A percentile compares a stretch with the other conserved stretches of the same genome.
phyloP scores from a whole-genome alignment of 2,888 invertebrate genomes.

The Synanthedon myopaeformis region DNA sequence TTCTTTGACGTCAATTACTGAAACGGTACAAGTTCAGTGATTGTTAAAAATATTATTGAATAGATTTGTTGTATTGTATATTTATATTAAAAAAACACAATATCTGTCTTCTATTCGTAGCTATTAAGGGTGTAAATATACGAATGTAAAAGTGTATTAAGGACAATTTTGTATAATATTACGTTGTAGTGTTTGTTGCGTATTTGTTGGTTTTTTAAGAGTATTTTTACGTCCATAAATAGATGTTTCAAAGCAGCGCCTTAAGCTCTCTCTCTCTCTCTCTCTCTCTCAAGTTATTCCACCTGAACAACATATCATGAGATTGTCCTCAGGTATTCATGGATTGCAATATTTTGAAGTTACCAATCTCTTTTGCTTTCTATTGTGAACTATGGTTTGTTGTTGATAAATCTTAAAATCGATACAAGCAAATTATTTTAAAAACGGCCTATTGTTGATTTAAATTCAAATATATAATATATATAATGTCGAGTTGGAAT shows the following conservation, averaged over 20 bases:
- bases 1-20: not conserved
- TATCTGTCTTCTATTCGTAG: slow-evolving; percentile 30
- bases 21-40: not conserved
- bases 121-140: slow-evolving; percentile 54
- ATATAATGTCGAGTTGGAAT: not conserved
- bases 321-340: too few relatives aligned
- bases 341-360: too few relatives aligned
- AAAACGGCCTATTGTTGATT: not conserved
- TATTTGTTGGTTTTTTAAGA: not conserved
- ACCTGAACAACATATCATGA: too few relatives aligned
- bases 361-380: too few relatives aligned
- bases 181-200: slow-evolving; percentile 42
- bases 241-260: too few relatives aligned
- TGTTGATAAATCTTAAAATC: too few relatives aligned
- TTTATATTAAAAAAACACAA: not conserved
- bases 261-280: too few relatives aligned
- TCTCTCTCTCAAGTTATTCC: too few relatives aligned
- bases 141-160: slow-evolving; percentile 33
- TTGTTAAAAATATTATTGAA: not conserved
- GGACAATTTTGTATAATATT: slow-evolving; percentile 52
- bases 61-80: not conserved
- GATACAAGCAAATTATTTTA: too few relatives aligned
- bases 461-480: not conserved
- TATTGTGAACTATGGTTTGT: too few relatives aligned
- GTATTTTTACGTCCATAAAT: not conserved